phyloP scores from a whole-genome alignment of 2,888 invertebrate genomes.

The Ctena decussata region DNA sequence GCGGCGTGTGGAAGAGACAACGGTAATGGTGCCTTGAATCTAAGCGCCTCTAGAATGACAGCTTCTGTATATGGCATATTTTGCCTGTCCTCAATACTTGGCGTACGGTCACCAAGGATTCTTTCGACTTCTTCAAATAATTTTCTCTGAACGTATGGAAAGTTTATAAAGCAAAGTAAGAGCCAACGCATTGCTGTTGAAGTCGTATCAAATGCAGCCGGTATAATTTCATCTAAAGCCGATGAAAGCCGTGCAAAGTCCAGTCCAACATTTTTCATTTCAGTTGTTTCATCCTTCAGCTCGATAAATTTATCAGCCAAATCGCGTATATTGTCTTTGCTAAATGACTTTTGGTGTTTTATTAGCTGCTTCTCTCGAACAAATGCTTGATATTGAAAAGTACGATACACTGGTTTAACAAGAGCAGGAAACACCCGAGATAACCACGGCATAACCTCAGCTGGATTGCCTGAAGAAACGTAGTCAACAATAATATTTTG shows the following conservation, averaged over 20 bases:
- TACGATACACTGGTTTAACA: constrained; percentile 25
- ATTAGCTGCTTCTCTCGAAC: background rate
- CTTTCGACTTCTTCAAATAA: background rate
- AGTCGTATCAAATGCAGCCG: background rate
- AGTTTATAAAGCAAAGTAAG: background rate
- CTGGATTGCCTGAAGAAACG: constrained; percentile 59
- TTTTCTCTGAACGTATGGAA: background rate
- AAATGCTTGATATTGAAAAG: constrained; percentile 10
- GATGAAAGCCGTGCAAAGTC: background rate
- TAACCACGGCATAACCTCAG: constrained; percentile 70
- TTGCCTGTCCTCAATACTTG: background rate
- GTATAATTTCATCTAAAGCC: background rate
- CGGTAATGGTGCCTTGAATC: background rate
- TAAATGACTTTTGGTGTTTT: constrained; percentile 50
- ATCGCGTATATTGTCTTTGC: constrained; percentile 44
- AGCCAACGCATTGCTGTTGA: background rate
- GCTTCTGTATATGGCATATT: constrained; percentile 2
- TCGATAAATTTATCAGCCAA: constrained; percentile 45
- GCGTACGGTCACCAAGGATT: background rate
- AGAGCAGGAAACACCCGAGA: constrained; percentile 19
- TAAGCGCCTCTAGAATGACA: background rate
- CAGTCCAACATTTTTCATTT: background rate
- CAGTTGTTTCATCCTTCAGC: constrained; percentile 1
- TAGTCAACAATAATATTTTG: background rate
- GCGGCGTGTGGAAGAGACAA: background rate